Evolutionary conservation across 2,113 vertebrate species (phyloP).

Genomic region (Benthochromis sp.): DNA sequence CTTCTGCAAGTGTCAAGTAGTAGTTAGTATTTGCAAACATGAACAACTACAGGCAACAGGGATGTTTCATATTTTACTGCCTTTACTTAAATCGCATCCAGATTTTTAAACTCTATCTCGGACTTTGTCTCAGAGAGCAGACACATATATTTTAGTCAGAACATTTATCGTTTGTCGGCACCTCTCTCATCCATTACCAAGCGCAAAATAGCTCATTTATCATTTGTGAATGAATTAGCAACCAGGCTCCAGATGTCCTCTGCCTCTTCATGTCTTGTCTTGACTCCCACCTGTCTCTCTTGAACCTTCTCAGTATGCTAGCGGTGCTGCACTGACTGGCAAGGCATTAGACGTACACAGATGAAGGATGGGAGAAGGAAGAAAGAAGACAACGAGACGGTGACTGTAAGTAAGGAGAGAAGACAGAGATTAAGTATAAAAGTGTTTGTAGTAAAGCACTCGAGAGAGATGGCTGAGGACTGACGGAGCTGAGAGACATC

Average conservation of each 20-base stretch:
- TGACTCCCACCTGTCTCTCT: conserved; percentile 14
- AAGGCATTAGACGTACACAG: conserved; percentile 32
- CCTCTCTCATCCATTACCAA: conserved; percentile 6
- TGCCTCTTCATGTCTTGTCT: conserved; percentile 7
- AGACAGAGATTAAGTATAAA: conserved; percentile 40
- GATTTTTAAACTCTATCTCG: neutral
- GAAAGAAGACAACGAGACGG: neutral
- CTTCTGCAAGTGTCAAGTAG: neutral
- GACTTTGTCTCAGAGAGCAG: neutral
- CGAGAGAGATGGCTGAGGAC: neutral
- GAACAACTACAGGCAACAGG: neutral
- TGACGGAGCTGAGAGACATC: neutral
- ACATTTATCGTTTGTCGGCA: conserved; percentile 18
- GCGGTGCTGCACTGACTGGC: conserved; percentile 29
- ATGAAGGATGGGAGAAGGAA: conserved; percentile 23
- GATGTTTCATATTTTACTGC: neutral
- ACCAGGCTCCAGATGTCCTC: conserved; percentile 44
- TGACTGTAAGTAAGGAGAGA: conserved; percentile 31
- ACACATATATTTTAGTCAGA: conserved; percentile 5
- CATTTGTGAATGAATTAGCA: conserved; percentile 50
- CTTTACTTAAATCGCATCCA: neutral
- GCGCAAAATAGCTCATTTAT: conserved; percentile 31
- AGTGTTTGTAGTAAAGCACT: conserved; percentile 15
- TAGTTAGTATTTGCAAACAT: neutral
- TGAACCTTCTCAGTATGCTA: conserved; percentile 29